phyloP scores from a whole-genome alignment of 37 sponge, comb jelly and placozoan genomes.

The Agelas oroides region DNA sequence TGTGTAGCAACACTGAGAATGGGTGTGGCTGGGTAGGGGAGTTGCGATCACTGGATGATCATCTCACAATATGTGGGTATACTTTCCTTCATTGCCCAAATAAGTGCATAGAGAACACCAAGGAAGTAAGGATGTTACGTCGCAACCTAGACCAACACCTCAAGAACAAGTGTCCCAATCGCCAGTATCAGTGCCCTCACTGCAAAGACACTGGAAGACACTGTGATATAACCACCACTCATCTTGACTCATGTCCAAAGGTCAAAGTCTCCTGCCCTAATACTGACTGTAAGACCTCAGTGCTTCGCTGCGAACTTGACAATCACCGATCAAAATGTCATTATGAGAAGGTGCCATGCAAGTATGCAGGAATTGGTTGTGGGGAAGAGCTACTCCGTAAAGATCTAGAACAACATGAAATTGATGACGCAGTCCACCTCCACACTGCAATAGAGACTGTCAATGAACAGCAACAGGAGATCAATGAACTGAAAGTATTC shows the following conservation, averaged over 20 bases:
- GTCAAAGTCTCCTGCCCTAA: constrained; percentile 26
- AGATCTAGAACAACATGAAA: constrained; percentile 25
- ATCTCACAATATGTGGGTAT: constrained; percentile 10
- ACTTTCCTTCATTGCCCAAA: constrained; percentile 24
- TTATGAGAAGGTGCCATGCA: constrained; percentile 28
- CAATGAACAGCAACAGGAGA: too few species aligned
- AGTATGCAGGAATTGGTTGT: constrained; percentile 29
- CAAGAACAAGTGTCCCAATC: constrained; percentile 6
- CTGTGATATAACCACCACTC: constrained; percentile 17
- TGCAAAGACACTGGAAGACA: constrained; percentile 35
- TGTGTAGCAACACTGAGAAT: neutral
- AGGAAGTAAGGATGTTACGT: neutral
- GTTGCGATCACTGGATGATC: constrained; percentile 4
- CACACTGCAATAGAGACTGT: too few species aligned
- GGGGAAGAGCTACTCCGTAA: neutral
- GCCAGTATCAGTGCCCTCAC: constrained; percentile 49
- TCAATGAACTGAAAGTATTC: too few species aligned
- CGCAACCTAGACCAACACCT: constrained; percentile 21
- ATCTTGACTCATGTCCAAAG: constrained; percentile 30
- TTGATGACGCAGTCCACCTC: neutral
- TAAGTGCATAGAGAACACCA: constrained; percentile 2
- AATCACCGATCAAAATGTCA: constrained; percentile 11
- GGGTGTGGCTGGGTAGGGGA: constrained; percentile 51
- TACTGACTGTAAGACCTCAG: neutral
- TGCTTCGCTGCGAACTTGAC: neutral